A percentile compares a stretch with the other conserved stretches of the same genome.
Conservation (phyloP, 2,113 vertebrate genomes). For the Cichladusa arquata region DNA sequence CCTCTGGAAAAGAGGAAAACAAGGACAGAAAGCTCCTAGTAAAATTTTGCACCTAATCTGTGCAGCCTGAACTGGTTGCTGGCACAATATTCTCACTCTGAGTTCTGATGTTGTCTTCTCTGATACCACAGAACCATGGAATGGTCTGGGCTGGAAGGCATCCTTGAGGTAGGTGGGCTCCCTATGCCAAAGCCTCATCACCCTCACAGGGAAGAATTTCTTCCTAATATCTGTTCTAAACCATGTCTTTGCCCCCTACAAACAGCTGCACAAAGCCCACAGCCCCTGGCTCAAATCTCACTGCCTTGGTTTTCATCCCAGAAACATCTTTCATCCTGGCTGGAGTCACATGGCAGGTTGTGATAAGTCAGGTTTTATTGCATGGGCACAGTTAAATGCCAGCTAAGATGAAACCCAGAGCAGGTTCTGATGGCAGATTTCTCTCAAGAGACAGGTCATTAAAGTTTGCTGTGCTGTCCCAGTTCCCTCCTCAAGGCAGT, state of each 20-base stretch:
- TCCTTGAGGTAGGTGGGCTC: neutral
- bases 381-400: fast-evolving
- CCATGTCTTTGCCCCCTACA: neutral
- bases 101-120: neutral
- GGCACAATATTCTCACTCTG: neutral
- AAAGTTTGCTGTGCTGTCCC: neutral
- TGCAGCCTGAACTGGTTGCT: neutral
- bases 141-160: neutral
- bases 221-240: neutral
- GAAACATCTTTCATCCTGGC: neutral
- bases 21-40: neutral
- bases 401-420: neutral
- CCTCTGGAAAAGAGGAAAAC: neutral
- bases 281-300: neutral
- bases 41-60: neutral
- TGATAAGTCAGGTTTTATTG: neutral
- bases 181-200: fast-evolving
- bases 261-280: neutral
- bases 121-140: neutral
- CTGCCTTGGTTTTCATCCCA: neutral
- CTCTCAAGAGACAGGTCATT: neutral
- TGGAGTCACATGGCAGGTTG: neutral
- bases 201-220: neutral
- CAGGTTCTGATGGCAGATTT: neutral
- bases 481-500: fast-evolving